A percentile compares a stretch with the other conserved stretches of the same genome.
phyloP scores from a whole-genome alignment of 2,113 vertebrate species.

The Pterocles orientalis region DNA sequence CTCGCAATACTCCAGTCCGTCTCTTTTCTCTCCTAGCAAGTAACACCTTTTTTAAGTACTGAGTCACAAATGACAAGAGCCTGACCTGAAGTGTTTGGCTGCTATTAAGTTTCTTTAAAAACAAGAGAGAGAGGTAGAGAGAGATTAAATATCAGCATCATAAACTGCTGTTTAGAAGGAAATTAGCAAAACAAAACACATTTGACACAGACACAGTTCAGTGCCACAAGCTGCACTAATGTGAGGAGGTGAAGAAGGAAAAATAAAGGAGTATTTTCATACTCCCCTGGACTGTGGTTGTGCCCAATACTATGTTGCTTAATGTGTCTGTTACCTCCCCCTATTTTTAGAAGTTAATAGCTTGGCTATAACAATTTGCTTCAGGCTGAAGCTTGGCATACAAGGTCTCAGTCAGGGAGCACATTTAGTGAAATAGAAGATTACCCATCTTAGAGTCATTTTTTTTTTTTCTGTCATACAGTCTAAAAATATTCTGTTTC shows the following conservation, averaged over 20 bases:
- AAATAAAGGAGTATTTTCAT: background rate
- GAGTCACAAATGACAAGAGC: background rate
- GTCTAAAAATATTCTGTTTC: constrained; percentile 66
- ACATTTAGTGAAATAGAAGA: constrained; percentile 74
- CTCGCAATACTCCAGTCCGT: background rate
- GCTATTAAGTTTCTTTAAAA: constrained; percentile 9
- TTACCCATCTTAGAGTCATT: constrained; percentile 51
- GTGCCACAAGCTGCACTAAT: background rate
- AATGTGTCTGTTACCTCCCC: constrained; percentile 67
- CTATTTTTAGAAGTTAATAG: constrained; percentile 79
- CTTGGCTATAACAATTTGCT: constrained; percentile 72
- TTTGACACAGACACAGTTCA: background rate
- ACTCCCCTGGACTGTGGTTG: constrained; percentile 15
- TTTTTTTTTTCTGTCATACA: constrained; percentile 51
- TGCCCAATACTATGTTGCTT: constrained; percentile 50
- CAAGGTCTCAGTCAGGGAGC: constrained; percentile 63
- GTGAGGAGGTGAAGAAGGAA: background rate
- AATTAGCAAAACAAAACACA: background rate
- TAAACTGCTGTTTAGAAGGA: background rate
- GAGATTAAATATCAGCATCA: background rate
- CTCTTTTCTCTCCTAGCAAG: background rate
- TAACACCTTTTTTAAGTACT: background rate
- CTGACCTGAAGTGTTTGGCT: constrained; percentile 19
- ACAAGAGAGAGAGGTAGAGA: background rate
- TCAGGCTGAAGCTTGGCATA: constrained; percentile 67